Base-by-base conservation (phyloP, 2,888 invertebrate species). In the Tinea semifulvella region DNA sequence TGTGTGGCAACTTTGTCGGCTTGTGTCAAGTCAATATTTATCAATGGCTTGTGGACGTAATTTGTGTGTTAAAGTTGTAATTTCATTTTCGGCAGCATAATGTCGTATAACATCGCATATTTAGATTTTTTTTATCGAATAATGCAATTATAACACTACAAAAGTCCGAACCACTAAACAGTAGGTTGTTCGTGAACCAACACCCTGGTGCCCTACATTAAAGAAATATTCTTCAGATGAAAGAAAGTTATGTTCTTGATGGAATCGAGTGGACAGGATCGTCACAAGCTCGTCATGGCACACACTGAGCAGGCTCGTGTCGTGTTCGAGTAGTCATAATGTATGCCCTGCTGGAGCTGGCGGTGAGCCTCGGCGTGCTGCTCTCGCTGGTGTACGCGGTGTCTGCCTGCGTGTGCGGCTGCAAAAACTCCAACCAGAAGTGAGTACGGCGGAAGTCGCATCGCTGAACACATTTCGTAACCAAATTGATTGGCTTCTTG, bases 401-500 rank as follows among this genome's bases (percentile, higher is more conserved):
- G 52, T 83, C 86, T 49, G 84, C 85, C 53, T 91, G 90, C 68
- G 85, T 90, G 52, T 90, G 90, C 65, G 86, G 87, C 63, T 90
- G 90, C 70, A 86, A 88, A 58, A 88, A 88, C 57, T 87, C 86
- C 56, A 84, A 87, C 59, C 89, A 88, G 62, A 91, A 90, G 90
- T 90, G 80, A 86, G 83, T 76, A 45, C n/a, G n/a, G n/a, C n/a
- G n/a, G n/a, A n/a, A n/a, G n/a, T n/a, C n/a, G n/a, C n/a, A n/a
- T 17, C 7, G 36, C 20, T 46, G 19, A 35, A n/a, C 18, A 42
- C 25, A 31, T n/a, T n/a, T n/a, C n/a, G n/a, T n/a, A n/a, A n/a
- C n/a, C n/a, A n/a, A n/a, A n/a, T 68, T 65, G 51, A 59, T 61
- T 68, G 74, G n/a, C n/a, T n/a, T n/a, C n/a, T n/a, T n/a, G n/a